Evolutionary conservation across 2,113 vertebrate genomes (phyloP), one percentile per base, ranked within the genome.

Genomic region (Phoxinus phoxinus): DNA sequence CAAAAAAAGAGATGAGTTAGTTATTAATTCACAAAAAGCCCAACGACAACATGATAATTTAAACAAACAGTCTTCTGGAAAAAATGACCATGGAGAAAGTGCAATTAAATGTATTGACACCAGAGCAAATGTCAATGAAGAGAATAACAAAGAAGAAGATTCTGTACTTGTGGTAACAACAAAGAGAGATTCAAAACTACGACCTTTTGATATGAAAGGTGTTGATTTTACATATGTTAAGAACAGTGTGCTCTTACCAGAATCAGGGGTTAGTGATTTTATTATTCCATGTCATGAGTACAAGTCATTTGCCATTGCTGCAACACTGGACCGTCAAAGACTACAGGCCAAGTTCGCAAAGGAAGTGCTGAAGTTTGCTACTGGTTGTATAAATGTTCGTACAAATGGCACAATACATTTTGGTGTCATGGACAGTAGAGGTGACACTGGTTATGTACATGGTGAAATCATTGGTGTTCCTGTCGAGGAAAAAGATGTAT

Each of bases 391-490:
- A 91, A 97, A 97, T 2, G 89, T 95, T 23, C 92, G 96, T 15
- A 93, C 96, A 76, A 97, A 97, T 2, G 96, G 96, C 0, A 97
- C 95, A 82, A 96, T 97, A 88, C 95, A 96, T 78, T 96, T 96
- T 86, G 96, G 96, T 30, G 88, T 97, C 67, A 93, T 93, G 94
- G 96, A 97, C 89, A 94, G 93, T 0, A 78, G 86, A 12, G 92
- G 93, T 17, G 85, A 94, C 27, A 32, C 21, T 37, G 87, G 4
- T 3, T 91, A 90, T 74, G 90, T 91, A 63, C 96, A 96, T 0
- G 96, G 96, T 0, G 94, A 97, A 86, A 93, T 97, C 4, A 3
- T 81, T 72, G 96, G 96, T 21, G 23, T 96, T 0, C 93, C 92
- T 32, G 86, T 96, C 1, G 59, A 32, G 63, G 86, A 95, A 3